These are phyloP conservation scores for Theristicus caerulescens DNA, from an alignment of 2,113 vertebrate species.

Conservation along the genomic window DNA sequence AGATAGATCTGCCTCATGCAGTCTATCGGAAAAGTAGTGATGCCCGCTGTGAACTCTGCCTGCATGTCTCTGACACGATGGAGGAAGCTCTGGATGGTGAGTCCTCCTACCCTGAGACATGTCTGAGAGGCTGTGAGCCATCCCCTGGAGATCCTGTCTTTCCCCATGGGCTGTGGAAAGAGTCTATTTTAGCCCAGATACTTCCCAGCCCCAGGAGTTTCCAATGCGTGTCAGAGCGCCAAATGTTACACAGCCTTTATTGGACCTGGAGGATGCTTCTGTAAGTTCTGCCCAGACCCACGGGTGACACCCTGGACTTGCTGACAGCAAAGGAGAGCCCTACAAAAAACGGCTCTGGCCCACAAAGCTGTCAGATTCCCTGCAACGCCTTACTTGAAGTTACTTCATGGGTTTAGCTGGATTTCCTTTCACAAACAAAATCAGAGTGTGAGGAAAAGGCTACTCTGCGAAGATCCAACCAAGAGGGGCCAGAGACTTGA, in stretches of 20 bases:
- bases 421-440: neutral
- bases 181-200: neutral
- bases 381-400: neutral
- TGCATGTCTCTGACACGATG: neutral
- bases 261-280: neutral
- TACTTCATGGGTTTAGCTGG: neutral
- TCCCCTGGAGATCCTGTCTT: neutral
- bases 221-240: neutral
- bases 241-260: neutral
- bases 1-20: neutral
- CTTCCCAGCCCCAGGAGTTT: neutral
- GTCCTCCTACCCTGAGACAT: neutral
- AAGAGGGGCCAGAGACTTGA: neutral
- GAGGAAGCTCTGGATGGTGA: neutral
- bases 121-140: neutral
- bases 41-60: neutral
- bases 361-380: neutral
- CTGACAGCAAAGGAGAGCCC: neutral
- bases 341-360: neutral
- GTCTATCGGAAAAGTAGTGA: neutral
- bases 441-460: neutral
- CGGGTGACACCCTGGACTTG: neutral
- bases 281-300: neutral
- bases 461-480: neutral
- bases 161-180: neutral